Percentiles rank a stretch among this genome's conserved stretches.
Evolutionary conservation across 1,140 invertebrate genomes (phyloP).

Genomic region (Myzus persicae): DNA sequence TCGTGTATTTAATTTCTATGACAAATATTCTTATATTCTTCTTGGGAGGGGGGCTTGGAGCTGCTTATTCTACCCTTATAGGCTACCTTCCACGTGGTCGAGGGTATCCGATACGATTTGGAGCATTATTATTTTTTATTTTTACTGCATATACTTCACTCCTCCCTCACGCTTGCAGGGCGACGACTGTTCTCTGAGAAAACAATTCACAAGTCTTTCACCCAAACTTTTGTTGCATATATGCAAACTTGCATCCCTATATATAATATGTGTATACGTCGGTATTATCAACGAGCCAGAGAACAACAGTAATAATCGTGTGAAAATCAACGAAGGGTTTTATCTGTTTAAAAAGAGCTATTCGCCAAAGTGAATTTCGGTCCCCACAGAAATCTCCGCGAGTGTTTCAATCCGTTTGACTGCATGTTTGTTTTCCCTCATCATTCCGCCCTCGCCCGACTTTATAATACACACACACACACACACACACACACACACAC

Average conservation of each 20-base stretch:
- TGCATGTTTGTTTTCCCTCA: background rate
- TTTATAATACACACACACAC: background rate
- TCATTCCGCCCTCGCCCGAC: no score
- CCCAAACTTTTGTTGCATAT: background rate
- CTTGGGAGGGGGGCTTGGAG: background rate
- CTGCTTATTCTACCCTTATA: background rate
- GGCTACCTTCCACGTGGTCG: background rate
- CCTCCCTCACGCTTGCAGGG: no score
- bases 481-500: no score
- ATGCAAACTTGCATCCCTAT: background rate
- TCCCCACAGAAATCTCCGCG: background rate
- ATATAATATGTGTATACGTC: background rate
- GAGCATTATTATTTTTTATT: background rate
- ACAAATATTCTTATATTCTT: background rate
- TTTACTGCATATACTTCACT: background rate
- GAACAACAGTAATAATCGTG: background rate
- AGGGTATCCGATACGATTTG: background rate
- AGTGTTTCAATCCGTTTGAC: background rate
- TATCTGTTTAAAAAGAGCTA: constrained; percentile 2
- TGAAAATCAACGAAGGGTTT: background rate
- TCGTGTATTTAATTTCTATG: background rate
- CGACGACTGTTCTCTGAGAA: background rate
- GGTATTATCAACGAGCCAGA: background rate
- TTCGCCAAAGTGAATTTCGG: background rate
- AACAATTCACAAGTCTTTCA: background rate